Evolutionary conservation across 2,888 invertebrate species (phyloP), one percentile per base, ranked within the genome.

Genomic region (Euproctis similis): DNA sequence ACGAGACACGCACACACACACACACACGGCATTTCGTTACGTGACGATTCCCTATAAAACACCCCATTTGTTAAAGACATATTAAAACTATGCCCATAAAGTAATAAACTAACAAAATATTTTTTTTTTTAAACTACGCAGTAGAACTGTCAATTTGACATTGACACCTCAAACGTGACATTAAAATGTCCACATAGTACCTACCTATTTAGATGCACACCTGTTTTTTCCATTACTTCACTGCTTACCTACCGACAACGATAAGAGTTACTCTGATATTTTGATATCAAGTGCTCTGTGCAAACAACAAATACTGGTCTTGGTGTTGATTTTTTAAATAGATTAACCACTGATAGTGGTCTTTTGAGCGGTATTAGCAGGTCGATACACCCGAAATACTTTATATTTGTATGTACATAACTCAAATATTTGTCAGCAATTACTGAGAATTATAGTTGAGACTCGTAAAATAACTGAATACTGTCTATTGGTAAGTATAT

Each of bases 281-380:
- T 34, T 34, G 17, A 61, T 80, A 80, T 81, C 77, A 81, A 81
- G 81, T 81, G 81, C 59, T 52, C 57, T 46, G 53, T 43, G 68
- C 57, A 69, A 80, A 81, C 60, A 80, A 53, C 43, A 55, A 59
- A 51, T 44, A 53, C n/a, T n/a, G 53, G 46, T 56, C 46, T 53
- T 35, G 45, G 6, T 81, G 69, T 82, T 81, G 71, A 71, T 77
- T 80, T 78, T 76, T 71, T n/a, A n/a, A 66, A 68, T 59, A 70
- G 80, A 77, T 80, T 75, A 75, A 46, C 38, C 30, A 22, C 28
- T 46, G 69, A 70, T 72, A 70, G 58, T 42, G 57, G 45, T 50
- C 33, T n/a, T n/a, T 53, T 53, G 37, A 38, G 42, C 26, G 41
- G 39, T 45, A 44, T 50, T 43, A 28, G 36, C 48, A 57, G 80